A percentile compares a stretch with the other conserved stretches of the same genome.
Evolutionary conservation across 2,888 invertebrate species (phyloP).

Genomic region (Dasypogon diadema): DNA sequence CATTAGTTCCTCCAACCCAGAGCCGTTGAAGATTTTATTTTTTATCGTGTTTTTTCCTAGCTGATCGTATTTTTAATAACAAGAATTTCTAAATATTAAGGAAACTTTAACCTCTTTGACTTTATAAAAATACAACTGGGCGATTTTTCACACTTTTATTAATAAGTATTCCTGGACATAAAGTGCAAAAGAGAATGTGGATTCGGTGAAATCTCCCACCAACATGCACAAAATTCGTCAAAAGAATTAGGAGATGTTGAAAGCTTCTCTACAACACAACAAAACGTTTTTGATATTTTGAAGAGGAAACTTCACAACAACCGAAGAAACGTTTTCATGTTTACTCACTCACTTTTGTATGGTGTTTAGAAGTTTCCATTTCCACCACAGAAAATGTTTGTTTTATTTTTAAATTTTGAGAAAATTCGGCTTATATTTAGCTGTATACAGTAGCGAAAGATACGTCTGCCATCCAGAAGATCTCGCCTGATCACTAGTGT

Average conservation of each 20-base stretch:
- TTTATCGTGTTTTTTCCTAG: background rate
- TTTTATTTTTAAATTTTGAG: conserved; percentile 49
- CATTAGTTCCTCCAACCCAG: conserved; percentile 19
- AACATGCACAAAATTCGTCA: background rate
- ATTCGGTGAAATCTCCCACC: background rate
- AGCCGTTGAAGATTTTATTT: background rate
- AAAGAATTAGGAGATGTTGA: conserved; percentile 2
- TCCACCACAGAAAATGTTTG: conserved; percentile 32
- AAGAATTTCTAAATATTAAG: conserved; percentile 16
- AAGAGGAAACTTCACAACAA: conserved; percentile 10
- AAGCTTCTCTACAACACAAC: background rate
- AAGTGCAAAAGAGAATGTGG: background rate
- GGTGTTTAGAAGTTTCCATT: conserved; percentile 38
- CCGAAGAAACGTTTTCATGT: background rate
- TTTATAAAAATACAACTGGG: conserved; percentile 44
- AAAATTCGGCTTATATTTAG: conserved; percentile 47
- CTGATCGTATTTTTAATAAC: background rate
- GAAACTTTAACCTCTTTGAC: conserved; percentile 37
- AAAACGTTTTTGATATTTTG: conserved; percentile 9
- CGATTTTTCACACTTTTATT: conserved; percentile 9
- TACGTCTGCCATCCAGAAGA: conserved; percentile 51
- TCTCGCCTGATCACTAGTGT: conserved; percentile 51
- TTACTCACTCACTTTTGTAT: conserved; percentile 4
- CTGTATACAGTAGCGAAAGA: conserved; percentile 27
- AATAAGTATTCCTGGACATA: conserved; percentile 24